phyloP scores from a whole-genome alignment of 2,797 vertebrate genomes.

The Anabacerthia variegaticeps region DNA sequence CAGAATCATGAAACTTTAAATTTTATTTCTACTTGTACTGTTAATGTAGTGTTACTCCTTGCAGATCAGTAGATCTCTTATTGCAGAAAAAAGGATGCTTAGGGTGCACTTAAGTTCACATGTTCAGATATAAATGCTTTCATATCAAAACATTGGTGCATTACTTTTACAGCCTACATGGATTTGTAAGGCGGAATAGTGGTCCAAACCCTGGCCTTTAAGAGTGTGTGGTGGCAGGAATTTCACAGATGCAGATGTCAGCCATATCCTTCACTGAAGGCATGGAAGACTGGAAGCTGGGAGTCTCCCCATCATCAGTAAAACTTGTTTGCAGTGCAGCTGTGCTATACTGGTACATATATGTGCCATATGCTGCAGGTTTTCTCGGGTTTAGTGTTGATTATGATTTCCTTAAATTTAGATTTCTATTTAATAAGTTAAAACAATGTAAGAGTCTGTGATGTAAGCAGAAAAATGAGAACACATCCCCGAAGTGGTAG shows the following conservation, averaged over 20 bases:
- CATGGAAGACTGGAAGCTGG: not conserved
- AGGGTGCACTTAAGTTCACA: not conserved
- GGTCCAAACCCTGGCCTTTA: not conserved
- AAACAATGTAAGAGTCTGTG: not conserved
- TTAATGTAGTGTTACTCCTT: conserved; percentile 2
- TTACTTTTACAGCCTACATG: not conserved
- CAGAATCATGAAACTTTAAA: not conserved
- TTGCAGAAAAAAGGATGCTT: not conserved
- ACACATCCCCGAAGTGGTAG: not conserved
- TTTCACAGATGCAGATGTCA: not conserved
- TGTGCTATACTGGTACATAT: not conserved
- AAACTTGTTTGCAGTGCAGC: not conserved
- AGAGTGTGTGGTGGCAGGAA: not conserved
- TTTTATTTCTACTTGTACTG: not conserved
- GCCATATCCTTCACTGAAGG: not conserved
- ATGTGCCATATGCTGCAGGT: not conserved
- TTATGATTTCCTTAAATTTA: not conserved
- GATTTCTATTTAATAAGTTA: not conserved
- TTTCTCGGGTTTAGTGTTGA: not conserved
- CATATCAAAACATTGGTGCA: not conserved
- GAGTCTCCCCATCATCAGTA: not conserved
- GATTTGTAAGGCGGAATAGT: not conserved
- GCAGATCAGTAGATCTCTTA: not conserved
- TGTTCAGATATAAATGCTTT: not conserved
- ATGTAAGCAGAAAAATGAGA: not conserved